Evolutionary conservation across 2,113 vertebrate genomes (phyloP).

Genomic region (western clawed frog (Xenopus tropicalis)): UCB_Xtro_10.0 CM004448.2:57061501-57062000

Average conservation of each 20-base stretch:
- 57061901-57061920: too few species aligned
- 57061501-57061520: too few species aligned
- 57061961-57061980: slow-evolving; percentile 88
- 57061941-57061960: not conserved
- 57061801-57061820: too few species aligned
- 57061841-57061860: too few species aligned
- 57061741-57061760: too few species aligned
- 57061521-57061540: too few species aligned
- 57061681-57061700: slow-evolving; percentile 83
- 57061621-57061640: slow-evolving; percentile 77
- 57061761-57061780: too few species aligned
- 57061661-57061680: slow-evolving; percentile 83
- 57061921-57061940: too few species aligned
- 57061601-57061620: slow-evolving; percentile 64
- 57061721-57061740: slow-evolving; percentile 61
- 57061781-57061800: too few species aligned
- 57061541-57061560: slow-evolving; percentile 68
- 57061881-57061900: too few species aligned
- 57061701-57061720: slow-evolving; percentile 66
- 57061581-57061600: slow-evolving; percentile 76
- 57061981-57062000: slow-evolving; percentile 79
- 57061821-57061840: too few species aligned
- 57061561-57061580: slow-evolving; percentile 75
- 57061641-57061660: slow-evolving; percentile 89
- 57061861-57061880: too few species aligned